phyloP scores from a whole-genome alignment of 2,797 vertebrate species.

The Sebastes ruberrimus region DNA sequence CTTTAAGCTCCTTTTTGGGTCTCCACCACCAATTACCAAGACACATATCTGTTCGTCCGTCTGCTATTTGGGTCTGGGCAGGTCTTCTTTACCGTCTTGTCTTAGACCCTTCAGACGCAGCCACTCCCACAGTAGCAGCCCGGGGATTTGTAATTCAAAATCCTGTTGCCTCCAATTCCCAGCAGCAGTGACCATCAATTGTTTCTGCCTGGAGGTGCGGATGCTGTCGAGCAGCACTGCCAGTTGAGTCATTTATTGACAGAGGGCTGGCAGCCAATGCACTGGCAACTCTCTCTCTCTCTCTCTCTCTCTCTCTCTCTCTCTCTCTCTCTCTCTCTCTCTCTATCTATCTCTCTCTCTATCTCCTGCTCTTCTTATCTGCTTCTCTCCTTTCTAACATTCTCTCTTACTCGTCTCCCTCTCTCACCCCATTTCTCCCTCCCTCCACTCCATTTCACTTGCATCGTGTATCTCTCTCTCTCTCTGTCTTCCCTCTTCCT shows the following conservation, averaged over 20 bases:
- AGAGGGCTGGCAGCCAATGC: constrained; percentile 81
- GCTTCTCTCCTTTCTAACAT: constrained; percentile 24
- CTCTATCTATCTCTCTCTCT: not conserved
- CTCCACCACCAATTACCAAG: not conserved
- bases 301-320: not conserved
- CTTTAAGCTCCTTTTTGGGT: not conserved
- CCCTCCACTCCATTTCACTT: constrained; percentile 18
- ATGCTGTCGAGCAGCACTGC: constrained; percentile 87
- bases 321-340: constrained; percentile 9
- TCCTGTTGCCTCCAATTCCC: constrained; percentile 73
- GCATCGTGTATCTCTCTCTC: constrained; percentile 7
- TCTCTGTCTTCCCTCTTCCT: not conserved
- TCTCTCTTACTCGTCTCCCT: constrained; percentile 7
- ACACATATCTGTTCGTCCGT: not conserved
- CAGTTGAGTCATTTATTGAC: constrained; percentile 90
- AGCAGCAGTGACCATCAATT: constrained; percentile 87
- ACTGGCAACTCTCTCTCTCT: constrained; percentile 28
- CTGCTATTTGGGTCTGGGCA: not conserved
- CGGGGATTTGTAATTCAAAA: constrained; percentile 71
- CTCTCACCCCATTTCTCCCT: not conserved
- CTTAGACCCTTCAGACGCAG: constrained; percentile 54
- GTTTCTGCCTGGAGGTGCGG: constrained; percentile 88
- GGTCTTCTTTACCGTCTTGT: not conserved
- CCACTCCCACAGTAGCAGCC: not conserved
- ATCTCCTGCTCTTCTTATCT: constrained; percentile 30